Evolutionary conservation across 2,113 vertebrate genomes (phyloP).

Genomic region (Oceanites oceanicus): DNA sequence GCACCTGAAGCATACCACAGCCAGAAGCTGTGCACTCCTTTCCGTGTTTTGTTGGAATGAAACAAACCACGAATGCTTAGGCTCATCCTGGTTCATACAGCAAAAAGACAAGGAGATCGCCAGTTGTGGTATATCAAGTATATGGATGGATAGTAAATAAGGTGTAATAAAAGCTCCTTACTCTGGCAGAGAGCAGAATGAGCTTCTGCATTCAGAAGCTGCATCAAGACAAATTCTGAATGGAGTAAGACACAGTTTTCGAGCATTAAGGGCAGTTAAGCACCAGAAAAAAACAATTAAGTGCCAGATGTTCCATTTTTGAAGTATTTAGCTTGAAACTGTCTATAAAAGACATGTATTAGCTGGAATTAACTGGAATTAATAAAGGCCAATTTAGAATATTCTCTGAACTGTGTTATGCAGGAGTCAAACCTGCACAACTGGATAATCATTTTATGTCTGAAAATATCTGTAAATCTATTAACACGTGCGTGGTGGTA

Average conservation of each 20-base stretch:
- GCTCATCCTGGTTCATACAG: neutral
- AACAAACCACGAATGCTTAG: neutral
- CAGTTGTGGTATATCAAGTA: neutral
- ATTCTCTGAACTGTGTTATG: neutral
- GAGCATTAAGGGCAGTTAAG: neutral
- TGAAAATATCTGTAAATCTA: neutral
- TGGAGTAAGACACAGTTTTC: neutral
- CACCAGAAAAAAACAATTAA: neutral
- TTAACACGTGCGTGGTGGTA: neutral
- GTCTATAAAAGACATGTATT: neutral
- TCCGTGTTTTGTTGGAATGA: neutral
- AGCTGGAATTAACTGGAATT: neutral
- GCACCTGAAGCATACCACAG: fast-evolving
- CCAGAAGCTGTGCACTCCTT: neutral
- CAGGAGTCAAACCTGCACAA: neutral
- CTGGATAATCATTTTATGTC: neutral
- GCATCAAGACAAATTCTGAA: neutral
- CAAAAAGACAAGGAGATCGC: neutral
- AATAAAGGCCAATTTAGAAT: neutral
- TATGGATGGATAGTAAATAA: neutral
- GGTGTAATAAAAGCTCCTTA: neutral
- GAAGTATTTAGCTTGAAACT: neutral
- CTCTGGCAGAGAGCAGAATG: neutral
- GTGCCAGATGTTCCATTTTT: neutral
- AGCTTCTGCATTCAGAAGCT: neutral